A percentile compares a stretch with the other conserved stretches of the same genome.
Conservation (phyloP, 2,797 vertebrate species). For the Cynopterus sphinx region DNA sequence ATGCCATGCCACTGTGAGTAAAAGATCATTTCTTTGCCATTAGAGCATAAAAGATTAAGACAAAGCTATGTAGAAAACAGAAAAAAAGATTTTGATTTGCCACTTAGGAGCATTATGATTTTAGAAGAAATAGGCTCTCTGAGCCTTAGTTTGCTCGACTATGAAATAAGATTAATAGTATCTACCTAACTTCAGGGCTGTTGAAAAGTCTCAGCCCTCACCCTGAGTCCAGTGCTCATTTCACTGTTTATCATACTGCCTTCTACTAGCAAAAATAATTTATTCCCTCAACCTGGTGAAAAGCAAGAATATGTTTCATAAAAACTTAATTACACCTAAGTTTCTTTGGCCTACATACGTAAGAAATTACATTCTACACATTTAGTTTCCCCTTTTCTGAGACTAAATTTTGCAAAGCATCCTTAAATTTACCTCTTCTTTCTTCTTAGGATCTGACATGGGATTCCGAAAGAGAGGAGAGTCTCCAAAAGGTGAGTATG, state of each 20-base stretch:
- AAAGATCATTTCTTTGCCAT: not conserved
- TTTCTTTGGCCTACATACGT: not conserved
- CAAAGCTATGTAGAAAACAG: not conserved
- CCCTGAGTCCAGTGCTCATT: not conserved
- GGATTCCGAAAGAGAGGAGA: constrained; percentile 97
- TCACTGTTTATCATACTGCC: not conserved
- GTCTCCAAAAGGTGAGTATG: constrained; percentile 95
- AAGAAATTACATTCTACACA: not conserved
- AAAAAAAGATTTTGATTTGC: not conserved
- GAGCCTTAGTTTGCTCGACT: not conserved
- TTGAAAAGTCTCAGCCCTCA: not conserved
- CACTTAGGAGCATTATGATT: not conserved
- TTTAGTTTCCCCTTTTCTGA: not conserved
- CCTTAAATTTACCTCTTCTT: constrained; percentile 92
- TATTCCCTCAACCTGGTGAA: not conserved
- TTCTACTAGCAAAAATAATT: not conserved
- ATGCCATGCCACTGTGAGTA: not conserved
- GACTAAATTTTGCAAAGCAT: constrained; percentile 1
- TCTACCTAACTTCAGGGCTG: not conserved
- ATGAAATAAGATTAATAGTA: not conserved
- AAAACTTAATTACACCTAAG: not conserved
- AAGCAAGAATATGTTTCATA: not conserved
- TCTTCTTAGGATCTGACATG: constrained; percentile 97
- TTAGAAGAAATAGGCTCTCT: not conserved
- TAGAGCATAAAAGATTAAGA: not conserved